Percentiles rank a stretch among this genome's conserved stretches.
phyloP scores from a whole-genome alignment of 2,113 vertebrate species.

The Tympanuchus pallidicinctus region DNA sequence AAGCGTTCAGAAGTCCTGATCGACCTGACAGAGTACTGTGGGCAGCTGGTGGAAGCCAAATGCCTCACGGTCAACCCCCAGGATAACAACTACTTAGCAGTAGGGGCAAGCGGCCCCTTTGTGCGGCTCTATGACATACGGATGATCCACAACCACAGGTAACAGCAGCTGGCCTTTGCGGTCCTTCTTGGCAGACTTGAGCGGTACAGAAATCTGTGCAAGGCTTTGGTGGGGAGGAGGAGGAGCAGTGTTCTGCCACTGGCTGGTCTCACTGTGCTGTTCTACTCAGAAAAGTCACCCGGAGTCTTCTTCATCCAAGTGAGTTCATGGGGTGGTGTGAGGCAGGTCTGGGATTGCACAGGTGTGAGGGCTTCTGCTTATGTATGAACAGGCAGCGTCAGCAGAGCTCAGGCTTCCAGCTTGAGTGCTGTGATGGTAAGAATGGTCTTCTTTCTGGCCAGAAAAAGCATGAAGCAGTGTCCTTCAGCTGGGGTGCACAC shows the following conservation, averaged over 20 bases:
- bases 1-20: conserved; percentile 95
- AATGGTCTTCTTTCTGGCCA: conserved; percentile 60
- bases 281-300: not conserved
- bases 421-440: not conserved
- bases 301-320: not conserved
- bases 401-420: not conserved
- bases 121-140: conserved; percentile 97
- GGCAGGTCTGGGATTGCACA: not conserved
- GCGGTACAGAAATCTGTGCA: not conserved
- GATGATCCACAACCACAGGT: conserved; percentile 99
- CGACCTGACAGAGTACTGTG: conserved; percentile 96
- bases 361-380: not conserved
- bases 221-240: not conserved
- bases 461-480: conserved; percentile 90
- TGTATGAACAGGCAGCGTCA: not conserved
- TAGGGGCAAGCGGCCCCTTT: conserved; percentile 95
- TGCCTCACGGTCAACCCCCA: conserved; percentile 96
- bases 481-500: conserved; percentile 91
- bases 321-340: rapidly evolving
- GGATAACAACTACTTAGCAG: conserved; percentile 96
- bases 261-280: rapidly evolving
- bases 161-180: not conserved
- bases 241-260: not conserved
- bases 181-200: rapidly evolving
- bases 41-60: conserved; percentile 97